Conservation (phyloP, 2,113 vertebrate genomes). For the Mus musculus region GRCm39 chr7:33846001-33846500, state of each 20-base stretch:
- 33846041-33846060: background rate
- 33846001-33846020: too few species aligned
- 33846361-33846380: background rate
- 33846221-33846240: background rate
- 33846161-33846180: too few species aligned
- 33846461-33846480: background rate
- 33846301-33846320: background rate
- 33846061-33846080: background rate
- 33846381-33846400: background rate
- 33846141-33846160: background rate
- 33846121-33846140: background rate
- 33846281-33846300: background rate
- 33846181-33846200: too few species aligned
- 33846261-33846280: background rate
- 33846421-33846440: background rate
- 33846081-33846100: background rate
- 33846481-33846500: background rate
- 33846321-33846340: background rate
- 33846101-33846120: background rate
- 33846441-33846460: background rate
- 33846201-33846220: too few species aligned
- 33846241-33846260: background rate
- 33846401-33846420: slow-evolving; percentile 34
- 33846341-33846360: background rate
- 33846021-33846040: background rate